A percentile compares a stretch with the other conserved stretches of the same genome.
phyloP scores from a whole-genome alignment of 2,797 vertebrate genomes.

The Dromococcyx pavoninus region DNA sequence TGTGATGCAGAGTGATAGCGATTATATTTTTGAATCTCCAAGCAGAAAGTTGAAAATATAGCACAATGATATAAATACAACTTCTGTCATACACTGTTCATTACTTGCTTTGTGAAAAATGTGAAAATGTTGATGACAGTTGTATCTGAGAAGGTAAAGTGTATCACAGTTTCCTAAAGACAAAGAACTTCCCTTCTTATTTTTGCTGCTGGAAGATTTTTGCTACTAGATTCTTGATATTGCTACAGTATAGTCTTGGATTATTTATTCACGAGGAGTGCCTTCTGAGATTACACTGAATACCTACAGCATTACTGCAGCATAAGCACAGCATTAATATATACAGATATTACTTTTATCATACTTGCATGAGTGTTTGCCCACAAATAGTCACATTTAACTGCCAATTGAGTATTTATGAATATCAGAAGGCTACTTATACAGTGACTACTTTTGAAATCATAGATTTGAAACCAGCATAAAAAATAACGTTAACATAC shows the following conservation, averaged over 20 bases:
- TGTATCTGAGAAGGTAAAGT: neutral
- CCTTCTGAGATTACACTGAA: neutral
- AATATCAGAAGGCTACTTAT: neutral
- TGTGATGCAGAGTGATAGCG: neutral
- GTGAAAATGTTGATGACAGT: neutral
- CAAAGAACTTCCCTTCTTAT: neutral
- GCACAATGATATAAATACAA: neutral
- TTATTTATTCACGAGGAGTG: neutral
- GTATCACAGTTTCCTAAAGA: neutral
- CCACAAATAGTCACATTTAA: neutral
- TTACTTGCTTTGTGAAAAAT: neutral
- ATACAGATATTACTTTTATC: neutral
- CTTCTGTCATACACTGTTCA: neutral
- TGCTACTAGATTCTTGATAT: neutral
- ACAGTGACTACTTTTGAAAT: neutral
- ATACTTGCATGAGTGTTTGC: neutral
- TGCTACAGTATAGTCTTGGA: neutral
- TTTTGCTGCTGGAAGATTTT: neutral
- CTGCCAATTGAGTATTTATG: neutral
- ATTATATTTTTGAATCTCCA: neutral
- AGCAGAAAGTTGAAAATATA: constrained; percentile 21
- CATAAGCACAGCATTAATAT: neutral
- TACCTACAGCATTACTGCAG: neutral
- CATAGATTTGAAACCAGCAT: neutral
- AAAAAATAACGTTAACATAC: neutral